These are phyloP conservation scores for Perizoma flavofasciatum DNA, from an alignment of 2,888 invertebrate genomes.

Conservation along the genomic window DNA sequence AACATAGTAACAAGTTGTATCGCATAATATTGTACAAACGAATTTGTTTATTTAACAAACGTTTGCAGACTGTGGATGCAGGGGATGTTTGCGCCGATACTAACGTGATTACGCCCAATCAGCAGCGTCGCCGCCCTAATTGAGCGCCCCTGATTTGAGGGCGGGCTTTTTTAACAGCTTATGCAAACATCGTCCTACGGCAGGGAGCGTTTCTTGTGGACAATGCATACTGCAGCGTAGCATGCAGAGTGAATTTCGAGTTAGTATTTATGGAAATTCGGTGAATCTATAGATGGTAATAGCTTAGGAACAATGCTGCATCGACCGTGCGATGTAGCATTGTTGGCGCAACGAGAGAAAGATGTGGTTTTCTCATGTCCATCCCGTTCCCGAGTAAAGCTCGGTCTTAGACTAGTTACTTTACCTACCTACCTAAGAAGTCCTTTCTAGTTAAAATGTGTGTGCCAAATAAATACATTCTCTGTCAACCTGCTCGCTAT, in stretches of 20 bases:
- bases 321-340: too few species aligned
- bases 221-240: constrained; percentile 24
- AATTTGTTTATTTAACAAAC: constrained; percentile 41
- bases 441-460: too few species aligned
- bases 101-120: constrained; percentile 83
- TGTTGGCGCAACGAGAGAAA: too few species aligned
- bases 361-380: too few species aligned
- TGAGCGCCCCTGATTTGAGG: constrained; percentile 75
- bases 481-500: too few species aligned
- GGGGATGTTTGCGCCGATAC: constrained; percentile 72
- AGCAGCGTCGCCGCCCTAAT: constrained; percentile 80
- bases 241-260: background rate
- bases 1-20: constrained; percentile 54
- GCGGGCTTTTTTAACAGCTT: constrained; percentile 80
- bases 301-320: too few species aligned
- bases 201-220: constrained; percentile 26
- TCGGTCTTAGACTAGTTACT: too few species aligned
- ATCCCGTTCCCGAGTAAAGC: too few species aligned
- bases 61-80: constrained; percentile 61
- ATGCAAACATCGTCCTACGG: constrained; percentile 62
- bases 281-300: too few species aligned
- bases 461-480: too few species aligned
- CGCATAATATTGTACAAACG: constrained; percentile 45
- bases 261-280: constrained; percentile 2
- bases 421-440: too few species aligned